phyloP scores from a whole-genome alignment of 1,140 invertebrate species.

The Anthonomus grandis region DNA sequence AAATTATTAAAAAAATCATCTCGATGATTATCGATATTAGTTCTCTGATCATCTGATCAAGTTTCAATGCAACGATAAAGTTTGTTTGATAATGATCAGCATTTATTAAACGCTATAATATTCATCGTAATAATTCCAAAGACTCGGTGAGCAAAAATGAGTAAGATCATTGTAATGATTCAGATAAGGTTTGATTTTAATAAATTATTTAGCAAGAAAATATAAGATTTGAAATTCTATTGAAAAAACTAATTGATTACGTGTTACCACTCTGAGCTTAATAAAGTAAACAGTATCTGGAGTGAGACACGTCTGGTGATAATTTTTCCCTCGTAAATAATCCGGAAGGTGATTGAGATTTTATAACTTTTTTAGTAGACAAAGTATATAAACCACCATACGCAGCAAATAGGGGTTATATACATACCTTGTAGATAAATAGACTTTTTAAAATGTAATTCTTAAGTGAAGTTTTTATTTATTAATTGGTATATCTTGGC shows the following conservation, averaged over 20 bases:
- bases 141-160: not conserved
- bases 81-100: not conserved
- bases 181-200: not conserved
- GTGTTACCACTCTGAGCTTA: not conserved
- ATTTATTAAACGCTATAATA: not conserved
- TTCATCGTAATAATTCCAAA: not conserved
- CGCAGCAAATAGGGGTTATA: no score
- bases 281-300: conserved; percentile 11
- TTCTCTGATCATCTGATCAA: no score
- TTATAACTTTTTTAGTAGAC: not conserved
- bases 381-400: no score
- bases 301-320: conserved; percentile 2
- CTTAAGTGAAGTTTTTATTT: no score
- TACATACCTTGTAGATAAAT: no score
- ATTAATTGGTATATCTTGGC: no score
- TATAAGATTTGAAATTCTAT: not conserved
- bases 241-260: not conserved
- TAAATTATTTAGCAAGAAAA: not conserved
- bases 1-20: no score
- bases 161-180: not conserved
- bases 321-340: conserved; percentile 9
- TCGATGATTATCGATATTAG: no score
- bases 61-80: no score
- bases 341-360: conserved; percentile 1
- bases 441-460: no score